Evolutionary conservation across 1,140 invertebrate genomes (phyloP), one percentile per base, ranked within the genome.

Genomic region (Neomicropteryx cornuta): DNA sequence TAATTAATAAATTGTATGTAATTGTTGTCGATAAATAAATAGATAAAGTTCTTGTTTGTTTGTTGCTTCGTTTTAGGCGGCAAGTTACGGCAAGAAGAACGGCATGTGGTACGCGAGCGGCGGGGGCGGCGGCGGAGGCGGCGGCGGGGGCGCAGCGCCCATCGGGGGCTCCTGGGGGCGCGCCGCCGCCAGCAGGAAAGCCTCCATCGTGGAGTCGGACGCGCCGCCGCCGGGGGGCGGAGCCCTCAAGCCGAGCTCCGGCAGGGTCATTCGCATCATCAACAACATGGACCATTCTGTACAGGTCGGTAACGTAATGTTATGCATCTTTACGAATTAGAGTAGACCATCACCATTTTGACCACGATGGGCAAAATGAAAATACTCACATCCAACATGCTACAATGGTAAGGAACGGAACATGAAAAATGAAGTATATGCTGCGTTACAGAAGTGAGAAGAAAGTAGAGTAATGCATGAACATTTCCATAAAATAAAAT

Each of bases 251-350:
- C 78, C 83, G 19, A 78, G 78, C 42, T 83, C 85, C 16, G 85
- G 87, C 27, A 73, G 87, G 41, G 84, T 91, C 39, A 90, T 94
- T 51, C 72, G 87, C 38, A 88, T 94, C 54, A 86, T 94, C 55
- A 93, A 92, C 63, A 89, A 89, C 55, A 77, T 83, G 66, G 86
- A 92, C 60, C 87, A 90, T 52, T 84, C 84, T 18, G 81, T 91
- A 47, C 87, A 92, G 77, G 87, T 88, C 57, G 44, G 38, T 48
- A 14, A n/a, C n/a, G n/a, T n/a, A n/a, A n/a, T n/a, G n/a, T n/a
- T n/a, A 17, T 14, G n/a, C n/a, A n/a, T n/a, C n/a, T n/a, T n/a
- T n/a, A n/a, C n/a, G n/a, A n/a, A n/a, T n/a, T n/a, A n/a, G n/a
- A n/a, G n/a, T n/a, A n/a, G n/a, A n/a, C n/a, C n/a, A n/a, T n/a